Conservation (phyloP, 2,888 invertebrate genomes). For the Apodemia duryi region DNA sequence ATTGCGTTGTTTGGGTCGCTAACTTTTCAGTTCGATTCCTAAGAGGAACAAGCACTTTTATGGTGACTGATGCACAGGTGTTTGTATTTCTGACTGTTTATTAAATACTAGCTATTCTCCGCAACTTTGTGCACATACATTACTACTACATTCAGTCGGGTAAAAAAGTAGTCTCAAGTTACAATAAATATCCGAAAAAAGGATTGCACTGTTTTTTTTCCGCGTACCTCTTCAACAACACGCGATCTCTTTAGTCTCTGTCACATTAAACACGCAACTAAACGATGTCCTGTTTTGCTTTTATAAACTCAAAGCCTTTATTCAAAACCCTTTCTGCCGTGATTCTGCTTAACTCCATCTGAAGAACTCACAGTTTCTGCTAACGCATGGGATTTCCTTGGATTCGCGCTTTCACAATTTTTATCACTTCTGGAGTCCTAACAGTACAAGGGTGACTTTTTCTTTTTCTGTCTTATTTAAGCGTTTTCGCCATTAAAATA, state of each 20-base stretch:
- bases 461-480: constrained; percentile 17
- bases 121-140: too few species aligned
- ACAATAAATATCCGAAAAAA: background rate
- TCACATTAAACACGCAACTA: constrained; percentile 14
- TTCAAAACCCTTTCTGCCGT: constrained; percentile 20
- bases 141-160: too few species aligned
- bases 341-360: constrained; percentile 21
- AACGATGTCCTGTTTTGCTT: constrained; percentile 12
- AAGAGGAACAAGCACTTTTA: too few species aligned
- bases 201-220: background rate
- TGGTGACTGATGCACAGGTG: too few species aligned
- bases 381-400: constrained; percentile 19
- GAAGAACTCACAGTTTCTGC: constrained; percentile 18
- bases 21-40: too few species aligned
- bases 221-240: constrained; percentile 10
- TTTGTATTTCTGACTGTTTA: too few species aligned
- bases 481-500: constrained; percentile 25
- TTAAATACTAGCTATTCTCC: too few species aligned
- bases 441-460: constrained; percentile 16
- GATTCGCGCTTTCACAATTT: constrained; percentile 19
- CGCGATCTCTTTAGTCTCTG: constrained; percentile 18
- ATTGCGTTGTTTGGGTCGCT: too few species aligned
- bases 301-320: constrained; percentile 16
- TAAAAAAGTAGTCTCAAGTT: too few species aligned
- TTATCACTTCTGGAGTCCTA: constrained; percentile 17